A percentile compares a stretch with the other conserved stretches of the same genome.
These are phyloP conservation scores for Circus cinereus DNA, from an alignment of 2,797 vertebrate species.

Conservation along the genomic window DNA sequence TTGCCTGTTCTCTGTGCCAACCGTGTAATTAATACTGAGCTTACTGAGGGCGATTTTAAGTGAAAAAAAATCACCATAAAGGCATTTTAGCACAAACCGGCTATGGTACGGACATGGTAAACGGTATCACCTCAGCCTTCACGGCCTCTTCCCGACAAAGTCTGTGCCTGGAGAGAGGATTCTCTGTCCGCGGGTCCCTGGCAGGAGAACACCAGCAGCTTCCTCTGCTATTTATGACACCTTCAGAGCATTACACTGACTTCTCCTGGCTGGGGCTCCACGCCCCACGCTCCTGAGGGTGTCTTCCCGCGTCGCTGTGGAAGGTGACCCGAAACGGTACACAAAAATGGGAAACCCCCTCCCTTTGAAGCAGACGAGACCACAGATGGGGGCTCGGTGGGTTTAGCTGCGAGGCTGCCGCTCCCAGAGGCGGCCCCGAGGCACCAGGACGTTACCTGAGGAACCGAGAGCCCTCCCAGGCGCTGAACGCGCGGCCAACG, in stretches of 20 bases:
- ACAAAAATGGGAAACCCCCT: not conserved
- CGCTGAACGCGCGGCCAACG: not conserved
- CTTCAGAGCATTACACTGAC: not conserved
- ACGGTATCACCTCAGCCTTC: not conserved
- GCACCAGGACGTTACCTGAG: not conserved
- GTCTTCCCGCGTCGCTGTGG: not conserved
- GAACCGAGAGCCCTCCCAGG: not conserved
- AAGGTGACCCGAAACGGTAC: not conserved
- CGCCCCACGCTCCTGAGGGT: not conserved
- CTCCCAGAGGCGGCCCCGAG: not conserved
- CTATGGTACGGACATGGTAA: accelerated
- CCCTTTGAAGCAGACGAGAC: not conserved
- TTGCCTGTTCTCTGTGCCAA: not conserved
- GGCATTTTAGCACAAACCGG: not conserved
- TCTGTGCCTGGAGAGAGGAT: not conserved
- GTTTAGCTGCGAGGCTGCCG: not conserved
- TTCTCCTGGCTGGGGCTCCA: not conserved
- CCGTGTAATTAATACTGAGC: not conserved
- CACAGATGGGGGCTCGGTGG: too few relatives aligned
- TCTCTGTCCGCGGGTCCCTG: not conserved
- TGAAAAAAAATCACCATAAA: not conserved
- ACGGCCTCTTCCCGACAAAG: not conserved
- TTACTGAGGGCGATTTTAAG: not conserved
- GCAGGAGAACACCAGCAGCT: not conserved
- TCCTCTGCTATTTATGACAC: not conserved